Evolutionary conservation across 2,113 vertebrate species (phyloP).

Genomic region (Sinocyclocheilus grahami): DNA sequence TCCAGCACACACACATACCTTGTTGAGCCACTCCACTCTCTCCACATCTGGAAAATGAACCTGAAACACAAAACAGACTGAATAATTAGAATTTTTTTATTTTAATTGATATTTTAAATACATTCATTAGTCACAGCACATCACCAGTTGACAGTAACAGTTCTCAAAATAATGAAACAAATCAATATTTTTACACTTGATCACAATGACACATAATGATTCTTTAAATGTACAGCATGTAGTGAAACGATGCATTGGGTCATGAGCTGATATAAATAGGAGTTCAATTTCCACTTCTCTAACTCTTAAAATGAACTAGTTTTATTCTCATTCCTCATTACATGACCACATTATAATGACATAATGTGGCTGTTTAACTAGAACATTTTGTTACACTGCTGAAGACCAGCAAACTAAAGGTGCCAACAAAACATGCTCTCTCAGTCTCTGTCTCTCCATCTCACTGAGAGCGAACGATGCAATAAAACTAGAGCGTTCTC

Average conservation of each 20-base stretch:
- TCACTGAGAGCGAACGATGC: not conserved
- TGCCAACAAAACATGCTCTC: not conserved
- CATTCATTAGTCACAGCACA: not conserved
- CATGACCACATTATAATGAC: not conserved
- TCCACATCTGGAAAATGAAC: slow-evolving; percentile 97
- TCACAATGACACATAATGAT: not conserved
- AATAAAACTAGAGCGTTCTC: not conserved
- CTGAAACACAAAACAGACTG: slow-evolving; percentile 68
- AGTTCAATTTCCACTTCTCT: not conserved
- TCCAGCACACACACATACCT: slow-evolving; percentile 76
- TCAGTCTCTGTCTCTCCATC: not conserved
- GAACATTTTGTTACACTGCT: not conserved
- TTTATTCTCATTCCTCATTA: slow-evolving; percentile 1
- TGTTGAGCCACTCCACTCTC: slow-evolving; percentile 97
- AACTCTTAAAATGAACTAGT: not conserved
- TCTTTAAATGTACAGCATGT: not conserved
- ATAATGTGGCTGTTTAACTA: not conserved
- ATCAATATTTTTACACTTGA: not conserved
- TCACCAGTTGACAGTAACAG: not conserved
- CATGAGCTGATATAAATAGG: no score
- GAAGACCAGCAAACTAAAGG: not conserved
- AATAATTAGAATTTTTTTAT: not conserved
- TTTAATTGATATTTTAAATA: not conserved
- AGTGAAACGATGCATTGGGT: not conserved
- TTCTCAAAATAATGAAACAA: not conserved